Evolutionary conservation across 1,140 invertebrate genomes (phyloP).

Genomic region (Bombus waltoni): DNA sequence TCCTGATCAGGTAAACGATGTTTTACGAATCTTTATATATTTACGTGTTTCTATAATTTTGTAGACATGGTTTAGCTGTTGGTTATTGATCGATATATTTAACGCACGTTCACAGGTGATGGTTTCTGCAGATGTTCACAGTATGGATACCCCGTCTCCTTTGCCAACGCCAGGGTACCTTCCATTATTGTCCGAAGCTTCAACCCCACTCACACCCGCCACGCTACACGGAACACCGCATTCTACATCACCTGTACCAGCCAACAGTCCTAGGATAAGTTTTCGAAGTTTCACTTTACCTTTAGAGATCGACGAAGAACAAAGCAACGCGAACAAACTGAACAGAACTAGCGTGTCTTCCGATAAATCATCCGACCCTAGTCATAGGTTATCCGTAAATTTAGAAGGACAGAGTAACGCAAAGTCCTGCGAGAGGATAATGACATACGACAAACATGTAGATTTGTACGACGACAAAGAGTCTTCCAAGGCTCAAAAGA

Average conservation of each 20-base stretch:
- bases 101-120: constrained; percentile 72
- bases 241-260: constrained; percentile 74
- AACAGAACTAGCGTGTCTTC: constrained; percentile 69
- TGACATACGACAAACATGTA: constrained; percentile 60
- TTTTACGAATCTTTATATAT: too few species aligned
- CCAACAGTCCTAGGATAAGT: constrained; percentile 79
- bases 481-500: constrained; percentile 53
- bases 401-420: constrained; percentile 61
- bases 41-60: background rate
- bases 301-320: constrained; percentile 73
- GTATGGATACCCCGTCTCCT: constrained; percentile 80
- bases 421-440: constrained; percentile 71
- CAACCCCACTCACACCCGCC: constrained; percentile 78
- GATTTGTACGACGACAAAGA: constrained; percentile 54
- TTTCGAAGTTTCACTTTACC: constrained; percentile 81
- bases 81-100: background rate
- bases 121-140: constrained; percentile 80
- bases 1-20: constrained; percentile 80
- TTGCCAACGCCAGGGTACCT: constrained; percentile 80
- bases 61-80: background rate
- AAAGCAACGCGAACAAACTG: constrained; percentile 52
- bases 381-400: constrained; percentile 76
- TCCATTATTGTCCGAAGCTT: constrained; percentile 79
- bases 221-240: constrained; percentile 75
- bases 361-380: constrained; percentile 74